Conservation (phyloP, 2,888 invertebrate genomes). For the Diplolepis rosae region DNA sequence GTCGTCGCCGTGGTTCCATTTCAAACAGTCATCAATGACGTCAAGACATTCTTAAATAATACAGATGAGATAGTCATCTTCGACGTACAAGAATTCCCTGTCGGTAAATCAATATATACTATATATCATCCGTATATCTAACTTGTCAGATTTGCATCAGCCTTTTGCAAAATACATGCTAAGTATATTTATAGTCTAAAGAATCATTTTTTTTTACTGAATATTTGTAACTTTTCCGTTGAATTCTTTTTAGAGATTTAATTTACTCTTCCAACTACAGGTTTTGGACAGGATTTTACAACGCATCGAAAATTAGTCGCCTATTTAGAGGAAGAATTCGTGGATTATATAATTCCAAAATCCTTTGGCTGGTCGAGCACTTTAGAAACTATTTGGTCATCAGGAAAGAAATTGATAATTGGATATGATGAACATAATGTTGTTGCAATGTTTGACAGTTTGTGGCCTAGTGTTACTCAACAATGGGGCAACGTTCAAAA, state of each 20-base stretch:
- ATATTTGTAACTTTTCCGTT: no score
- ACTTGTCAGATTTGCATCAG: neutral
- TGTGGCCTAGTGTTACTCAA: constrained; percentile 79
- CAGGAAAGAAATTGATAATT: constrained; percentile 75
- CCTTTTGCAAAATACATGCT: no score
- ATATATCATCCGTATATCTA: neutral
- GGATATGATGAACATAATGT: constrained; percentile 75
- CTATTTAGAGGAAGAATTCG: constrained; percentile 68
- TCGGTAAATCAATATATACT: constrained; percentile 68
- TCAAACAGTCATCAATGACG: constrained; percentile 74
- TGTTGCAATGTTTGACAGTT: constrained; percentile 56
- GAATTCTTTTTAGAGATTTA: neutral
- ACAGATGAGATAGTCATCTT: constrained; percentile 78
- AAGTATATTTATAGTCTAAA: no score
- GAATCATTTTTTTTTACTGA: no score
- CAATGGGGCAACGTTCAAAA: constrained; percentile 81
- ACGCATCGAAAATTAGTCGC: constrained; percentile 70
- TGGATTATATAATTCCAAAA: constrained; percentile 67
- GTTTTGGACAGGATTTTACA: constrained; percentile 68
- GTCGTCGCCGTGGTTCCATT: constrained; percentile 75
- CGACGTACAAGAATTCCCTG: constrained; percentile 79
- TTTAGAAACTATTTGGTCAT: constrained; percentile 75
- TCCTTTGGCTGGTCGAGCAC: constrained; percentile 73
- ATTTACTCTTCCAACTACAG: constrained; percentile 54
- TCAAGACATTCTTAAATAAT: constrained; percentile 76